A percentile compares a stretch with the other conserved stretches of the same genome.
Conservation (phyloP, 2,888 invertebrate species). For the Diarsia mendica region DNA sequence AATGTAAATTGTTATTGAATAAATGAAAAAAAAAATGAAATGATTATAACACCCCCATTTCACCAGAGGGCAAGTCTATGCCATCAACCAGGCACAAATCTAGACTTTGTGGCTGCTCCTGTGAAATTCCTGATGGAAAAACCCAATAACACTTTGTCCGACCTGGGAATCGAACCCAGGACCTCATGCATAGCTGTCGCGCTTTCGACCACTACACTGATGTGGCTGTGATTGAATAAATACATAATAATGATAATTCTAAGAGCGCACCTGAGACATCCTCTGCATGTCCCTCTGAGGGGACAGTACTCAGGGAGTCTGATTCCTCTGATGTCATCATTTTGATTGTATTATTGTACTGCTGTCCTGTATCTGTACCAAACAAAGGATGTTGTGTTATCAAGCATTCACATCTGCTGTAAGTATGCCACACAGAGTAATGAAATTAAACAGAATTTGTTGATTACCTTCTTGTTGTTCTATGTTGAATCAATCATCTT, state of each 20-base stretch:
- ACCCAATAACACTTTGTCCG: too few species aligned
- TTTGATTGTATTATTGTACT: conserved; percentile 61
- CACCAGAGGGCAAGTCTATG: too few species aligned
- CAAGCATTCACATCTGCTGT: conserved; percentile 8
- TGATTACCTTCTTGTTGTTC: conserved; percentile 65
- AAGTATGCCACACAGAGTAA: conserved; percentile 22
- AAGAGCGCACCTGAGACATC: conserved; percentile 79
- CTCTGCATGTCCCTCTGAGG: conserved; percentile 83
- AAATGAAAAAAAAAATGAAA: too few species aligned
- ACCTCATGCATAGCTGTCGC: too few species aligned
- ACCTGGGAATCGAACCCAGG: too few species aligned
- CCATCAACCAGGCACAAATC: too few species aligned
- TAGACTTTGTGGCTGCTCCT: too few species aligned
- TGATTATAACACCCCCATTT: too few species aligned
- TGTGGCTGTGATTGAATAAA: not conserved
- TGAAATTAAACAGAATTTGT: conserved; percentile 2
- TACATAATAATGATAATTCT: conserved; percentile 2
- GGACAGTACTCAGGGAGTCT: conserved; percentile 82
- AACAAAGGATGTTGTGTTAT: conserved; percentile 53
- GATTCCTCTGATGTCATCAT: conserved; percentile 86
- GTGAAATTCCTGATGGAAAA: too few species aligned
- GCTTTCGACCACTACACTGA: too few species aligned
- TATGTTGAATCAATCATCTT: conserved; percentile 63
- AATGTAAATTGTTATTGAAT: too few species aligned
- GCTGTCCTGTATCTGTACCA: conserved; percentile 62